phyloP scores from a whole-genome alignment of 2,888 invertebrate species.

The Oscheius sp. region DNA sequence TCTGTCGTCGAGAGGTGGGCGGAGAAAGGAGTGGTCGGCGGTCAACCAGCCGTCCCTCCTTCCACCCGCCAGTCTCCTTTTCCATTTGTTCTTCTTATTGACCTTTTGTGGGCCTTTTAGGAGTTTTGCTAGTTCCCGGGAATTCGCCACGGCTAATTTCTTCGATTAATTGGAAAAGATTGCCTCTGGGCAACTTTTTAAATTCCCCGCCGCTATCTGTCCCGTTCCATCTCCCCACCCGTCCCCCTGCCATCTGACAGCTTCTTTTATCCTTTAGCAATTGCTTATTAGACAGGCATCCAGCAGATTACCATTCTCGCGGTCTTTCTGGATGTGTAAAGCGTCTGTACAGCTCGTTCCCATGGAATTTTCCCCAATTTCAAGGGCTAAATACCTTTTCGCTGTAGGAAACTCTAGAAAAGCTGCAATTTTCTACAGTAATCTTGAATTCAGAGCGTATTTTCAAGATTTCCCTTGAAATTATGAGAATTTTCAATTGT shows the following conservation, averaged over 20 bases:
- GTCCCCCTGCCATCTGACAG: background rate
- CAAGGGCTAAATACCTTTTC: too few species aligned
- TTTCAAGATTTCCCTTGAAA: too few species aligned
- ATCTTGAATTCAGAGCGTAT: too few species aligned
- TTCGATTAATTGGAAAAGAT: background rate
- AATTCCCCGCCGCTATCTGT: background rate
- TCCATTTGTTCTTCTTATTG: background rate
- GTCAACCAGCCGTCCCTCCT: conserved; percentile 19
- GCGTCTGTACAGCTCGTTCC: too few species aligned
- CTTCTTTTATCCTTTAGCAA: background rate
- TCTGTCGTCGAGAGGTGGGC: conserved; percentile 36
- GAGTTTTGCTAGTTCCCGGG: too few species aligned
- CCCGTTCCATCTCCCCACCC: background rate
- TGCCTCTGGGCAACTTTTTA: background rate
- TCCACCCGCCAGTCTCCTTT: background rate
- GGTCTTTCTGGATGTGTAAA: background rate
- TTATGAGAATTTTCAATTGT: too few species aligned
- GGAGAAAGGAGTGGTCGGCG: conserved; percentile 26
- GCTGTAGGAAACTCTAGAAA: too few species aligned
- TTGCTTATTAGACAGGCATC: background rate
- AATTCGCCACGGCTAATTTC: background rate
- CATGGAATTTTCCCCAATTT: too few species aligned
- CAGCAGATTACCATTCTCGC: background rate
- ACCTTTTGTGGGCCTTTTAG: background rate
- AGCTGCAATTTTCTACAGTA: too few species aligned